phyloP scores from a whole-genome alignment of 2,797 vertebrate species.

The Scomberomorus guttatus region DNA sequence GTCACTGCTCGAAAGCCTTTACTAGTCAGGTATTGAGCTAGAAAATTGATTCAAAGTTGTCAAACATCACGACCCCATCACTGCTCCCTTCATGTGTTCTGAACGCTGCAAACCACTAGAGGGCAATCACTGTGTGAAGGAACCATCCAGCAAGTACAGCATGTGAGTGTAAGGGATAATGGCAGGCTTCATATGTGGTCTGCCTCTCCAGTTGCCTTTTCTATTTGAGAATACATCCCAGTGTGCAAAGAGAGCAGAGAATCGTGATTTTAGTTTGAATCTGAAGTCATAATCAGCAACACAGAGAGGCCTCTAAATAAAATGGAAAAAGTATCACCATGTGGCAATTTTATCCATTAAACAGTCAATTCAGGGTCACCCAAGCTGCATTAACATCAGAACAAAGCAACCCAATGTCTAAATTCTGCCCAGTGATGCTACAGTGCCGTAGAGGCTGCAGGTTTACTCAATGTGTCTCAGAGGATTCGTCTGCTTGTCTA shows the following conservation, averaged over 20 bases:
- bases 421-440: background rate
- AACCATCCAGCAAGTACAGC: conserved; percentile 20
- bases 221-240: background rate
- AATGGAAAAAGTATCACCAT: background rate
- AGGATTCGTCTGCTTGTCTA: background rate
- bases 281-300: background rate
- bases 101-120: conserved; percentile 70
- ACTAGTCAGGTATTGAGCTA: background rate
- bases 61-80: conserved; percentile 16
- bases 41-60: conserved; percentile 16
- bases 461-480: background rate
- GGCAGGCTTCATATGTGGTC: conserved; percentile 15
- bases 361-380: background rate
- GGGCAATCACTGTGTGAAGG: conserved; percentile 67
- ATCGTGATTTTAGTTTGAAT: conserved; percentile 1
- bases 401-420: background rate
- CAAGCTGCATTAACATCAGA: background rate
- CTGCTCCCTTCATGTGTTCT: conserved; percentile 25
- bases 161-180: conserved; percentile 16
- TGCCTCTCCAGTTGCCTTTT: background rate
- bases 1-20: background rate
- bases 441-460: background rate
- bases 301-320: background rate
- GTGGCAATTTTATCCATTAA: background rate
- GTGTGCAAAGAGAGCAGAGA: background rate